Percentiles rank a stretch among this genome's conserved stretches.
phyloP scores from a whole-genome alignment of 1,140 invertebrate species.

The Schlechtendalia chinensis region DNA sequence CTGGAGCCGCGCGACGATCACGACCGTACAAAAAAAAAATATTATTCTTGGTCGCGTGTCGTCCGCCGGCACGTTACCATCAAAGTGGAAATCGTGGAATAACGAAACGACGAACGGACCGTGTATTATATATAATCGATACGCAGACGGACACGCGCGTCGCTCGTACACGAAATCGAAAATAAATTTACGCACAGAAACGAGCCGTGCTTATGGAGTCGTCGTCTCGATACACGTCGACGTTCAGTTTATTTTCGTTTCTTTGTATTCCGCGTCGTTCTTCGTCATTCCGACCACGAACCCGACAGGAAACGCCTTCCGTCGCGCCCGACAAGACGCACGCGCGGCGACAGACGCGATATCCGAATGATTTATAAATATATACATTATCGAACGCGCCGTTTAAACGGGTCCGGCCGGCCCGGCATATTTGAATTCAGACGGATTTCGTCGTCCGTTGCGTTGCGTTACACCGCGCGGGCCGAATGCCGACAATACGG shows the following conservation, averaged over 20 bases:
- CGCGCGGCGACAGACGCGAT: slow-evolving; percentile 25
- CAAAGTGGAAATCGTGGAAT: slow-evolving; percentile 25
- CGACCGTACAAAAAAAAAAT: background rate
- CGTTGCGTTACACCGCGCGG: too few species aligned
- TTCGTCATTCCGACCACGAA: slow-evolving; percentile 48
- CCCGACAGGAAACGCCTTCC: slow-evolving; percentile 49
- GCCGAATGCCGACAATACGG: too few species aligned
- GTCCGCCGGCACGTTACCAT: too few species aligned
- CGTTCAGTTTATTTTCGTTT: too few species aligned
- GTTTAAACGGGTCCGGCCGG: too few species aligned
- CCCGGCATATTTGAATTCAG: too few species aligned
- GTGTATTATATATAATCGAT: background rate
- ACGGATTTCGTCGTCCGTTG: too few species aligned
- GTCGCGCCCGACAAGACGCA: slow-evolving; percentile 23
- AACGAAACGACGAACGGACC: background rate
- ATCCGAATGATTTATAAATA: background rate
- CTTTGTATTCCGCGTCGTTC: too few species aligned
- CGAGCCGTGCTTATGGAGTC: background rate
- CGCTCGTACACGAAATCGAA: background rate
- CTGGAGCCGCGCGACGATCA: slow-evolving; percentile 3
- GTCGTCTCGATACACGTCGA: background rate
- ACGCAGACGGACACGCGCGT: too few species aligned
- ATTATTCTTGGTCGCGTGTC: too few species aligned
- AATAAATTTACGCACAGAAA: too few species aligned
- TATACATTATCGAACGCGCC: too few species aligned